These are phyloP conservation scores for Chirona hameri DNA, from an alignment of 2,888 invertebrate species.

Conservation along the genomic window DNA sequence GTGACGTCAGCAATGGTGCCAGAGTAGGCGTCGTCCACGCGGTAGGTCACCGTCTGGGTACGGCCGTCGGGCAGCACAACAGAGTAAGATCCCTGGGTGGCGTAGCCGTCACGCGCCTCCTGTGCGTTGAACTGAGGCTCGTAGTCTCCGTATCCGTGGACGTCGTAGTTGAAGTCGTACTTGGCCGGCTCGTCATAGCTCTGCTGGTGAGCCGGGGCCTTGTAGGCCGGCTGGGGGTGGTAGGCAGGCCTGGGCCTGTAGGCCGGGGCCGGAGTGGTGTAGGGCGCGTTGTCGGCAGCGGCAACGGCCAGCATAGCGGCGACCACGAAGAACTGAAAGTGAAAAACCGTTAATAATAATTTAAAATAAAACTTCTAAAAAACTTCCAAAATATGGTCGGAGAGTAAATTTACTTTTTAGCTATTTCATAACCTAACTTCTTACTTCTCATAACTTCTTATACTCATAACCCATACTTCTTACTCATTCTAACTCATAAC, in stretches of 20 bases:
- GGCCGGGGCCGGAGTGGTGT: background rate
- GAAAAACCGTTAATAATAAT: too few species aligned
- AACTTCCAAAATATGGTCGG: too few species aligned
- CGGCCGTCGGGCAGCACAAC: constrained; percentile 1
- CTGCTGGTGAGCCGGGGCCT: background rate
- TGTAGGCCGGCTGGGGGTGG: too few species aligned
- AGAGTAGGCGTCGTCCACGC: background rate
- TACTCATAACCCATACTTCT: too few species aligned
- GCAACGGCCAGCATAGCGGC: constrained; percentile 8
- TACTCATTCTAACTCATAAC: too few species aligned
- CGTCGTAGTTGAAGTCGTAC: background rate
- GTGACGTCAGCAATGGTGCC: background rate
- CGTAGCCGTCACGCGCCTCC: background rate
- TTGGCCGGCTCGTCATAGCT: background rate
- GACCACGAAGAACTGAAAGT: background rate
- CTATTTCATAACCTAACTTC: too few species aligned
- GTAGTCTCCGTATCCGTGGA: constrained; percentile 13
- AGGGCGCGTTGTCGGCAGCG: background rate
- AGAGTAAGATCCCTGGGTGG: background rate
- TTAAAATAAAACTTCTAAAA: too few species aligned
- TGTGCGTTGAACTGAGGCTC: background rate
- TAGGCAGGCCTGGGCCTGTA: background rate
- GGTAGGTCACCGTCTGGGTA: constrained; percentile 11
- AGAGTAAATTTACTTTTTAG: too few species aligned
- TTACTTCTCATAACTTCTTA: too few species aligned